Evolutionary conservation across 2,888 invertebrate species (phyloP).

Genomic region (Noctua comes): DNA sequence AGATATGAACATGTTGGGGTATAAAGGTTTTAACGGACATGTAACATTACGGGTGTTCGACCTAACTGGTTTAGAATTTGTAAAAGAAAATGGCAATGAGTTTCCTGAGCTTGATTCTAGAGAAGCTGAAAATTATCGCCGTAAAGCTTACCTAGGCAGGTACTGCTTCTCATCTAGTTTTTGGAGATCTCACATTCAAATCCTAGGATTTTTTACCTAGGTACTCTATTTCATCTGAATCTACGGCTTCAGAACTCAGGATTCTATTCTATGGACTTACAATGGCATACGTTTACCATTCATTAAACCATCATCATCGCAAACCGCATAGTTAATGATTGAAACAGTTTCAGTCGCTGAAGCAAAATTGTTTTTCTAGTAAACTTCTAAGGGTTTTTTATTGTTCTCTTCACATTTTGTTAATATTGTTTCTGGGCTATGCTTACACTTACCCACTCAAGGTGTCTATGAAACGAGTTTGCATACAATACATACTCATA

Average conservation of each 20-base stretch:
- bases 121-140: background rate
- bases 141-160: background rate
- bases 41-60: conserved; percentile 36
- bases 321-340: background rate
- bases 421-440: background rate
- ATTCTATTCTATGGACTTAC: background rate
- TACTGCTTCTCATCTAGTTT: background rate
- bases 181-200: background rate
- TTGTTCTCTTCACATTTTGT: background rate
- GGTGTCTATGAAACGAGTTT: background rate
- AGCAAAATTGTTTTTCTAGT: background rate
- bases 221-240: background rate
- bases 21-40: conserved; percentile 61
- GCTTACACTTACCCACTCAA: background rate
- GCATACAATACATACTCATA: background rate
- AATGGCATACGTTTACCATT: background rate
- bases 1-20: conserved; percentile 67
- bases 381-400: background rate
- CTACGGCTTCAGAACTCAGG: background rate
- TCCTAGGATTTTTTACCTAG: background rate
- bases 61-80: background rate
- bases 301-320: background rate
- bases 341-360: background rate
- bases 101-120: background rate
- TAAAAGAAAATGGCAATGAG: background rate